A percentile compares a stretch with the other conserved stretches of the same genome.
These are phyloP conservation scores for Diplodus puntazzo DNA, from an alignment of 2,797 vertebrate species.

Conservation along the genomic window DNA sequence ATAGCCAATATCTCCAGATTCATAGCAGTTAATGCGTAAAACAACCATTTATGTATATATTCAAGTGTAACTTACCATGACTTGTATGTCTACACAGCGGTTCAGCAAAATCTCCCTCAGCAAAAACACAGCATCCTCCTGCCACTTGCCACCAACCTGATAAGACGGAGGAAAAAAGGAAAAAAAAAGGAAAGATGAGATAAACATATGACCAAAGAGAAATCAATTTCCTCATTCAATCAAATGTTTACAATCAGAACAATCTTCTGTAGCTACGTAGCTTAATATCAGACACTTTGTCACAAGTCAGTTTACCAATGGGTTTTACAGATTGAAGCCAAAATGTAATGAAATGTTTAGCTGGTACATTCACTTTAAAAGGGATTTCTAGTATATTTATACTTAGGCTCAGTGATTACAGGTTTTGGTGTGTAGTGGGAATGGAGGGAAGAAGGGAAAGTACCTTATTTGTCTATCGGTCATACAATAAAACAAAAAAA, in stretches of 20 bases:
- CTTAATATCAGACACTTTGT: too few relatives aligned
- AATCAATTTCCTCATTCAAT: not conserved
- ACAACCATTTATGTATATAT: not conserved
- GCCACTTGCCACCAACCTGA: slow-evolving; percentile 91
- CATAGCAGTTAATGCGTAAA: not conserved
- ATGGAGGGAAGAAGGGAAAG: too few relatives aligned
- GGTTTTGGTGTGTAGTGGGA: too few relatives aligned
- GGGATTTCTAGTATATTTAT: too few relatives aligned
- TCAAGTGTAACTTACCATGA: slow-evolving; percentile 80
- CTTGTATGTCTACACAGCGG: slow-evolving; percentile 83
- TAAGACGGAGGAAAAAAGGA: not conserved
- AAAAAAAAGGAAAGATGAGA: not conserved
- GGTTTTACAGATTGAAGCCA: not conserved
- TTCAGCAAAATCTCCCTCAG: slow-evolving; percentile 88
- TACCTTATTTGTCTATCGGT: not conserved
- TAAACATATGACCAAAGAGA: not conserved
- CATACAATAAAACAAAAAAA: not conserved
- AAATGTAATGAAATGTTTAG: too few relatives aligned
- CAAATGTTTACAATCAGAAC: not conserved
- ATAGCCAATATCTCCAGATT: not conserved
- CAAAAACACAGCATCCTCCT: slow-evolving; percentile 88
- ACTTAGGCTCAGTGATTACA: too few relatives aligned
- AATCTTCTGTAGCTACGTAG: not conserved
- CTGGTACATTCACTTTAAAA: too few relatives aligned
- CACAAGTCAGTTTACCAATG: not conserved